phyloP scores from a whole-genome alignment of 1,140 invertebrate species.

The Delia radicum region DNA sequence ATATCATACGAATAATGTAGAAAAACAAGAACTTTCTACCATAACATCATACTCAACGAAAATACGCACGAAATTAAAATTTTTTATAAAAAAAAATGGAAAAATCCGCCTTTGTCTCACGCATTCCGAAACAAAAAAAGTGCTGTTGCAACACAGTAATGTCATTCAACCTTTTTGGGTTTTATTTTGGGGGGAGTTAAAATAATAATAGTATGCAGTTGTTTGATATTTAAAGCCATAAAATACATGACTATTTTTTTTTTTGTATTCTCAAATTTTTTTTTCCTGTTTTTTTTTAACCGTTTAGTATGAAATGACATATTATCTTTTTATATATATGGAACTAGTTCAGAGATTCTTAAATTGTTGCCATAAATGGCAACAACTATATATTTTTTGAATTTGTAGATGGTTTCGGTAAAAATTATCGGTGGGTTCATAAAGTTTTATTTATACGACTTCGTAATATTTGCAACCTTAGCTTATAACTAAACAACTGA shows the following conservation, averaged over 20 bases:
- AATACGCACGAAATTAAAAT: constrained; percentile 5
- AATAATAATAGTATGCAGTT: not conserved
- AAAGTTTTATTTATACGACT: no score
- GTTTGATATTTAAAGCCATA: not conserved
- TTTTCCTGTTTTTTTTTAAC: not conserved
- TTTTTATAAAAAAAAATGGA: not conserved
- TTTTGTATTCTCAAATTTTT: not conserved
- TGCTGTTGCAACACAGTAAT: not conserved
- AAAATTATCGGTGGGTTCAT: no score
- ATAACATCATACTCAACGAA: not conserved
- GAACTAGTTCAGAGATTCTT: no score
- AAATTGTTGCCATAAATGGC: not conserved
- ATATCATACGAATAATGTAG: not conserved
- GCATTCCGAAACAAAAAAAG: not conserved
- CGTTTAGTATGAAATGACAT: not conserved
- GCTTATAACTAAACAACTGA: no score
- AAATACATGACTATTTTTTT: not conserved
- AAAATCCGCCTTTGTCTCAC: not conserved
- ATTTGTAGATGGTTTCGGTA: no score
- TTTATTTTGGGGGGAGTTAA: not conserved
- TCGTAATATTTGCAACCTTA: no score
- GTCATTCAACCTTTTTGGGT: not conserved
- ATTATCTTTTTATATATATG: not conserved
- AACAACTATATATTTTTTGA: not conserved
- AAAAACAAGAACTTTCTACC: not conserved